phyloP scores from a whole-genome alignment of 1,140 invertebrate species.

The Marisa cornuarietis region DNA sequence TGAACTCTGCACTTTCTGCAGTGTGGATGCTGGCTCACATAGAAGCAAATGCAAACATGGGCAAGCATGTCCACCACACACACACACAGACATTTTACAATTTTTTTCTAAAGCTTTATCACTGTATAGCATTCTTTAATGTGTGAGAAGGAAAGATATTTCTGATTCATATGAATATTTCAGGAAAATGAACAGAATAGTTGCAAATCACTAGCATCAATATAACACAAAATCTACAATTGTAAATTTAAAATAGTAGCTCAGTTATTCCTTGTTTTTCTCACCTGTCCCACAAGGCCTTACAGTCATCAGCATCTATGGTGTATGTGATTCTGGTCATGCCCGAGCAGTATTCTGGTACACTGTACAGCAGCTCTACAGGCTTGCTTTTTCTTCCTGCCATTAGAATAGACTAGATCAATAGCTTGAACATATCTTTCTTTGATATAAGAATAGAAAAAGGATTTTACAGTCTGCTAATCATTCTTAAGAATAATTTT shows the following conservation, averaged over 20 bases:
- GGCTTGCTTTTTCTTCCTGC: slow-evolving; percentile 35
- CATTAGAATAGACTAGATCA: background rate
- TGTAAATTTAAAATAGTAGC: too few relatives aligned
- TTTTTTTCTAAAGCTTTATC: too few relatives aligned
- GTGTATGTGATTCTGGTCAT: slow-evolving; percentile 39
- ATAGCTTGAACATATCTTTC: background rate
- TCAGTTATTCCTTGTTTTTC: background rate
- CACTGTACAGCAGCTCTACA: slow-evolving; percentile 38
- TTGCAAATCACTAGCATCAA: background rate
- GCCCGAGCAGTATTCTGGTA: slow-evolving; percentile 40
- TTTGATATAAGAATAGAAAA: background rate
- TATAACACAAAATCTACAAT: too few relatives aligned
- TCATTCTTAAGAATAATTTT: background rate
- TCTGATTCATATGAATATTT: too few relatives aligned
- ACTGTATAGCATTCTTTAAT: too few relatives aligned
- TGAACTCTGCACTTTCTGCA: slow-evolving; percentile 29
- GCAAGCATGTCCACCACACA: background rate
- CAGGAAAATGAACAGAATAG: background rate
- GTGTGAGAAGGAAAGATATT: too few relatives aligned
- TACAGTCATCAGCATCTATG: slow-evolving; percentile 41
- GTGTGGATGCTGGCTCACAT: slow-evolving; percentile 30
- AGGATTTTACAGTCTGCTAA: background rate
- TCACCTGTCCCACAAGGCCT: slow-evolving; percentile 43
- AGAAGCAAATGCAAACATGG: background rate
- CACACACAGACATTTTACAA: background rate